Base-by-base conservation (phyloP, 2,113 vertebrate genomes). In the Aspidoscelis tigris region DNA sequence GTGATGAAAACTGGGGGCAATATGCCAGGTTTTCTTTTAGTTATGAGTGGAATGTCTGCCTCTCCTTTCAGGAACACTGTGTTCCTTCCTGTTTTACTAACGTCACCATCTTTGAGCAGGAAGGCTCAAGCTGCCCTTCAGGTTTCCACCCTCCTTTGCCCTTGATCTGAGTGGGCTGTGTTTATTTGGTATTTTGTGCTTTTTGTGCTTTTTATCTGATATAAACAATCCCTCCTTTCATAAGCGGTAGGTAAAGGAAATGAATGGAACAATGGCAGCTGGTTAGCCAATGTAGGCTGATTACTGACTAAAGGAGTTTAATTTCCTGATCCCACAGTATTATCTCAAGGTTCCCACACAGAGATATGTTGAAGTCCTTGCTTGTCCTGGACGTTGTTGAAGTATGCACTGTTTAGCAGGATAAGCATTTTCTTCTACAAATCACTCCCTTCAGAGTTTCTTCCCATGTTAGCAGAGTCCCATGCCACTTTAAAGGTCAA, bases 11-110 rank as follows among this genome's bases (percentile, higher is more conserved):
- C 55, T 22, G 77, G 24, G 66, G 92, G 84, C 69, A 72, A 44
- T 20, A 0, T 0, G 70, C 81, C 9, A 76, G 90, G 84, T 86
- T 85, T 80, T 72, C 44, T 0, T 73, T 0, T 3, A 93, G 90
- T 89, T 93, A 94, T 94, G 94, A 87, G 22, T 91, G 90, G 92
- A 94, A 94, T 93, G 94, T 94, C 91, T 92, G 71, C 39, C 10
- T 66, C 41, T 80, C 84, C 91, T 91, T 87, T 89, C 90, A 93
- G 94, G 94, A 94, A 94, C 94, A 85, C 7, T 9, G 86, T 88
- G 93, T 94, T 94, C 93, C 91, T 94, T 94, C 93, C 92, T 94
- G 91, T 26, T 0, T 80, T 47, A 1, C 77, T 80, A 0, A 81
- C 93, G 89, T 94, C 94, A 94, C 73, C 0, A 79, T 22, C 0